Conservation (phyloP, 2,888 invertebrate species). For the Anthoptus insignis region DNA sequence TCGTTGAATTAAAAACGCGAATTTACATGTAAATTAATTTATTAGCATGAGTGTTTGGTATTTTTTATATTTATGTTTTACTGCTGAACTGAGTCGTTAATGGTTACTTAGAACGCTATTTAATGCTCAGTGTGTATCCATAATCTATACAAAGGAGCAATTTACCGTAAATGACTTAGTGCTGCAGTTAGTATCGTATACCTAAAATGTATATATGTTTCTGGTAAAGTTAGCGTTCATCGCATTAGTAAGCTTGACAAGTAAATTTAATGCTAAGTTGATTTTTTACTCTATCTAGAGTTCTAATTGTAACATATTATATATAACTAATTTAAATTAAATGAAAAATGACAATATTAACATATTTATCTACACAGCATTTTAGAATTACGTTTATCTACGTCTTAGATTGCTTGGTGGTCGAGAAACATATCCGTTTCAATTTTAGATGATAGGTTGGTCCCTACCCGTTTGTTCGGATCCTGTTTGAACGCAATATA, state of each 20-base stretch:
- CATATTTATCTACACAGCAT: conserved; percentile 78
- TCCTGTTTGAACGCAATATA: conserved; percentile 49
- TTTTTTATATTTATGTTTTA: conserved; percentile 19
- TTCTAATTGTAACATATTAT: conserved; percentile 78
- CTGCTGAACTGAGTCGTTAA: too few relatives aligned
- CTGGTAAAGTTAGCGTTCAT: conserved; percentile 17
- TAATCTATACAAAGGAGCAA: too few relatives aligned
- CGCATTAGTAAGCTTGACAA: conserved; percentile 34
- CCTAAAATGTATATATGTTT: conserved; percentile 26
- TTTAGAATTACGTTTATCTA: conserved; percentile 78
- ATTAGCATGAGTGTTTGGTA: conserved; percentile 22
- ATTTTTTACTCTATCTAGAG: conserved; percentile 71
- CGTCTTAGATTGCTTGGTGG: conserved; percentile 77
- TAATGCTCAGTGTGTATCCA: too few relatives aligned
- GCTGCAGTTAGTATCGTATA: conserved; percentile 10
- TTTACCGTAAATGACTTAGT: too few relatives aligned
- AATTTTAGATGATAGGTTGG: conserved; percentile 64
- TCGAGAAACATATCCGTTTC: conserved; percentile 67
- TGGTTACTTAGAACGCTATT: too few relatives aligned
- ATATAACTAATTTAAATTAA: conserved; percentile 76
- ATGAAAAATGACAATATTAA: conserved; percentile 83
- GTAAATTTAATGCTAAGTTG: conserved; percentile 57
- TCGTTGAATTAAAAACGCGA: conserved; percentile 26
- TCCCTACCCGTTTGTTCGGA: conserved; percentile 64
- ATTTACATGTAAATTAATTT: conserved; percentile 32